phyloP scores from a whole-genome alignment of 2,797 vertebrate genomes.

The Tokudaia tokunoshimensis region DNA sequence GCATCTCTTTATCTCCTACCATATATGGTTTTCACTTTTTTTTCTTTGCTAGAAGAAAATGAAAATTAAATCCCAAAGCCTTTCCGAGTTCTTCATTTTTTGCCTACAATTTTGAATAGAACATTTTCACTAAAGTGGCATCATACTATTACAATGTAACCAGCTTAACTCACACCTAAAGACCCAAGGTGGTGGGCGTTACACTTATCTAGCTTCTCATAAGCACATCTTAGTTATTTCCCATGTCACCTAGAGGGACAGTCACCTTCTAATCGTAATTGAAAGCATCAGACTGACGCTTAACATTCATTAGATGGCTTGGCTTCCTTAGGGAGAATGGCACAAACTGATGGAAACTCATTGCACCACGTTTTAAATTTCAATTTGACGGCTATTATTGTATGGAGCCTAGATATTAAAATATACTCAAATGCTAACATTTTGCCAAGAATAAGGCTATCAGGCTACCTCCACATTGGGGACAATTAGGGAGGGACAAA shows the following conservation, averaged over 20 bases:
- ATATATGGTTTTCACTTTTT: background rate
- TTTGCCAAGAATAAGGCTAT: background rate
- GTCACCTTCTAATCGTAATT: background rate
- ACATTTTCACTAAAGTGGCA: slow-evolving; percentile 6
- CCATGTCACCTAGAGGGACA: background rate
- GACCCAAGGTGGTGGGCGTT: background rate
- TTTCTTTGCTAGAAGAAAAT: slow-evolving; percentile 15
- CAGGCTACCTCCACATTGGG: background rate
- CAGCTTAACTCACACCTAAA: slow-evolving; percentile 41
- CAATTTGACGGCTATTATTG: background rate
- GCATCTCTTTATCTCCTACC: slow-evolving; percentile 5
- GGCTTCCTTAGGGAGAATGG: slow-evolving; percentile 17
- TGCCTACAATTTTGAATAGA: background rate
- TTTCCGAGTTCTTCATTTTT: slow-evolving; percentile 61
- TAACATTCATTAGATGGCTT: slow-evolving; percentile 30
- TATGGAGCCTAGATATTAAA: background rate
- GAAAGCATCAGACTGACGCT: slow-evolving; percentile 11
- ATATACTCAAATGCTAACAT: background rate
- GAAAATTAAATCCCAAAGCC: slow-evolving; percentile 32
- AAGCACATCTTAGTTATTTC: slow-evolving; percentile 48
- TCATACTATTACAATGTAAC: slow-evolving; percentile 13
- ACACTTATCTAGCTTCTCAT: background rate
- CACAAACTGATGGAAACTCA: slow-evolving; percentile 45
- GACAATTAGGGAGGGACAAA: background rate
- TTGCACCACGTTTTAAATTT: slow-evolving; percentile 50